Percentiles rank a stretch among this genome's conserved stretches.
Conservation (phyloP, 2,888 invertebrate species). For the Tolmerus cingulatus region DNA sequence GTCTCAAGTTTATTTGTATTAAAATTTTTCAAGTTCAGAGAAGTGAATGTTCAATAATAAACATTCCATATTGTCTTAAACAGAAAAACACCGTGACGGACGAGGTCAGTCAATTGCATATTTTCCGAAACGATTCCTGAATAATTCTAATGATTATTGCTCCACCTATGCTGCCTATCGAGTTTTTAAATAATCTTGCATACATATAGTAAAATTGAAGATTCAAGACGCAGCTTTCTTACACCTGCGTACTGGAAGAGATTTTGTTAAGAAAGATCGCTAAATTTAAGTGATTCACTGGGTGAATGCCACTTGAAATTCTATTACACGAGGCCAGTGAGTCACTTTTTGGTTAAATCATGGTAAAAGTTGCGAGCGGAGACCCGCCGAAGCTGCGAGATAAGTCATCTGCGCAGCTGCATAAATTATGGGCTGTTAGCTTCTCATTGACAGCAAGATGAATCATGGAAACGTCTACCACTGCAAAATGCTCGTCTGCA, state of each 20-base stretch:
- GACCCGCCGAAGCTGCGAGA: not conserved
- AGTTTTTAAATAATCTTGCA: not conserved
- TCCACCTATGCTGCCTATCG: not conserved
- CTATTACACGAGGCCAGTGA: not conserved
- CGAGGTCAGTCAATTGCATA: not conserved
- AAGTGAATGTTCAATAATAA: too few species aligned
- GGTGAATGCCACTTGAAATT: not conserved
- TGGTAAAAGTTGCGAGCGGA: not conserved
- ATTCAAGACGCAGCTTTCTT: not conserved
- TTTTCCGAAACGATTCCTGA: not conserved
- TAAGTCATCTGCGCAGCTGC: constrained; percentile 9
- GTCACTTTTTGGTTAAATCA: not conserved
- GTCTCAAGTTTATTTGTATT: too few species aligned
- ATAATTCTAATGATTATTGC: not conserved
- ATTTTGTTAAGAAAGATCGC: not conserved
- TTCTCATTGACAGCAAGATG: not conserved
- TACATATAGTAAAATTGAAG: not conserved
- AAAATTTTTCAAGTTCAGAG: too few species aligned
- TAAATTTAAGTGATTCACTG: not conserved
- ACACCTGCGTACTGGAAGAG: not conserved
- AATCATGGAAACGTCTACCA: not conserved
- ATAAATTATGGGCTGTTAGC: not conserved
- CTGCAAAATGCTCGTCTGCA: not conserved
- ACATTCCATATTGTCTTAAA: too few species aligned
- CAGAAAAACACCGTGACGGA: too few species aligned